Conservation (phyloP, 92 coral and sea anemone species). For the Palythoa grandis region DNA sequence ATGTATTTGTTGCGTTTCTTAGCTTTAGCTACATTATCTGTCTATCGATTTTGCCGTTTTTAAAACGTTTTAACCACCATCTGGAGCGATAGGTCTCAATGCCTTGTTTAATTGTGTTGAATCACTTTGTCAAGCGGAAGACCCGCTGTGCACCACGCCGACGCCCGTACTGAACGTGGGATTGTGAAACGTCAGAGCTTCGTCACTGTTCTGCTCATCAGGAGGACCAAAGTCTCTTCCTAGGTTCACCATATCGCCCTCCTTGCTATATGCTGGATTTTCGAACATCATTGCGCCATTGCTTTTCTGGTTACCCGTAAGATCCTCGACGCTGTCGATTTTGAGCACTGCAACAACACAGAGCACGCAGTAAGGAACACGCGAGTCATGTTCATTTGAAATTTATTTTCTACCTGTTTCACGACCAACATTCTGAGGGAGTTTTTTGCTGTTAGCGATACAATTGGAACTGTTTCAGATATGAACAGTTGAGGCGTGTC, state of each 20-base stretch:
- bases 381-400: background rate
- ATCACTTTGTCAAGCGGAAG: background rate
- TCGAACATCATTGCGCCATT: conserved; percentile 83
- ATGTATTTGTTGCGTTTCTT: no score
- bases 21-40: no score
- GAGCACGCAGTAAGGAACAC: background rate
- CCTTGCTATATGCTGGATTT: conserved; percentile 78
- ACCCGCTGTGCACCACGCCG: conserved; percentile 32
- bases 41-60: no score
- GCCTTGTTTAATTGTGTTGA: no score
- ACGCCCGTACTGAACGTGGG: conserved; percentile 69
- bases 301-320: conserved; percentile 7
- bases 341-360: conserved; percentile 39
- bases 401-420: no score
- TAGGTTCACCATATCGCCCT: conserved; percentile 36
- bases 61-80: no score
- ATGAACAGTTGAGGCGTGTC: no score
- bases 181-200: conserved; percentile 76
- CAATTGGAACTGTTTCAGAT: no score
- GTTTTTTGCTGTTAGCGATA: no score
- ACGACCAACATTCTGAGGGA: no score
- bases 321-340: conserved; percentile 55
- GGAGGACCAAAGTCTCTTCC: conserved; percentile 15
- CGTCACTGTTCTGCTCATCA: conserved; percentile 46
- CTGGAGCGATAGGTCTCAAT: no score